Evolutionary conservation across 1,140 invertebrate species (phyloP).

Genomic region (Trinorchestia longiramus): DNA sequence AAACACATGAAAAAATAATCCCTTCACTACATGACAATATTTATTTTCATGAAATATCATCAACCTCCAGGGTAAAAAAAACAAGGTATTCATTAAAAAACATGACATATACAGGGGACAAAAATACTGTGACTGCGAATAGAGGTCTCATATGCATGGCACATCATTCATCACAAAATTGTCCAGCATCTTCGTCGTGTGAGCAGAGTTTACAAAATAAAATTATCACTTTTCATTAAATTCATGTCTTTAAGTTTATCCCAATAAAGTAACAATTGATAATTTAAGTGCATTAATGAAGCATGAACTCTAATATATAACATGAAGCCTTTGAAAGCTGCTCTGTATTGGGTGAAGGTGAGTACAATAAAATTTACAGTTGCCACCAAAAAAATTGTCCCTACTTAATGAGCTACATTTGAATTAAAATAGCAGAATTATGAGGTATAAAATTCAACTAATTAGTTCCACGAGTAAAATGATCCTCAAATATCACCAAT

Average conservation of each 20-base stretch:
- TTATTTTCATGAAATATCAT: no score
- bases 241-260: background rate
- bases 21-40: no score
- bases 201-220: background rate
- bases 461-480: background rate
- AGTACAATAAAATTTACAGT: background rate
- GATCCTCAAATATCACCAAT: background rate
- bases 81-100: background rate
- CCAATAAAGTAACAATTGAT: background rate
- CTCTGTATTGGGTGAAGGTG: background rate
- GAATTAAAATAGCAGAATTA: background rate
- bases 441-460: background rate
- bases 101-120: background rate
- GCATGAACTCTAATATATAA: background rate
- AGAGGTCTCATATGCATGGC: no score
- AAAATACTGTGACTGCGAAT: no score
- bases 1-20: no score
- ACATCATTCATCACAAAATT: background rate
- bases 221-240: background rate
- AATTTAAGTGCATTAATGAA: background rate
- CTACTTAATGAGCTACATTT: background rate
- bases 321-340: background rate
- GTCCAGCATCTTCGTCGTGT: background rate
- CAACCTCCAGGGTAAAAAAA: background rate
- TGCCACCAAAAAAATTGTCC: background rate